A percentile compares a stretch with the other conserved stretches of the same genome.
These are phyloP conservation scores for Arrhopalites spinosus DNA, from an alignment of 2,888 invertebrate genomes.

Conservation along the genomic window DNA sequence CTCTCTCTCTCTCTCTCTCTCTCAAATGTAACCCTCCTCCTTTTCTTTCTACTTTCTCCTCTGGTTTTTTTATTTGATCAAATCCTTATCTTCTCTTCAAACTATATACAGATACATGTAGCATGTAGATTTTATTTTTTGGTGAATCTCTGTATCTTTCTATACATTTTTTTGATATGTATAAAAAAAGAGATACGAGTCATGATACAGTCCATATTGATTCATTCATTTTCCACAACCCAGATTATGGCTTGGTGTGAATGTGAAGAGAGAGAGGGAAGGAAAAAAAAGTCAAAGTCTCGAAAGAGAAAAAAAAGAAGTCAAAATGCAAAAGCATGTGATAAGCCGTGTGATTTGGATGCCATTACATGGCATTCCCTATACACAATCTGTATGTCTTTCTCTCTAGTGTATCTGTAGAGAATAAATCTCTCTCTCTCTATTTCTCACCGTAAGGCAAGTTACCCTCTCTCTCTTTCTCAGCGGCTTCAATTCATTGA, in stretches of 20 bases:
- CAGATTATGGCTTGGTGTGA: conserved; percentile 13
- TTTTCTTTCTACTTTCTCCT: background rate
- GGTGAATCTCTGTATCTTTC: background rate
- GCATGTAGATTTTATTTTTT: too few species aligned
- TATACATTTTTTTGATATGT: too few species aligned
- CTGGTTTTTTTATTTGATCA: background rate
- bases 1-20: background rate
- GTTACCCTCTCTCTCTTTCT: background rate
- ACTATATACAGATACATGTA: too few species aligned
- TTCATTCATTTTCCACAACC: conserved; percentile 15
- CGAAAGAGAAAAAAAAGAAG: conserved; percentile 17
- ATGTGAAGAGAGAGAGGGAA: conserved; percentile 8
- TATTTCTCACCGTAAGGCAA: background rate
- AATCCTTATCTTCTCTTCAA: background rate
- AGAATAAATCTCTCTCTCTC: background rate
- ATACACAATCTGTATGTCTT: background rate
- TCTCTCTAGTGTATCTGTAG: background rate
- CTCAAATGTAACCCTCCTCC: background rate
- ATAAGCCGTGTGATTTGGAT: conserved; percentile 29
- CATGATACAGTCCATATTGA: conserved; percentile 29
- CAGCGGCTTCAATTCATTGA: background rate
- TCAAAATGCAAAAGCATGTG: conserved; percentile 30
- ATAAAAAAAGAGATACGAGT: too few species aligned
- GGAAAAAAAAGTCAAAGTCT: conserved; percentile 16
- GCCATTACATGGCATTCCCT: conserved; percentile 20